Evolutionary conservation across 92 coral and sea anemone species (phyloP).

Genomic region (Porites divaricata): DNA sequence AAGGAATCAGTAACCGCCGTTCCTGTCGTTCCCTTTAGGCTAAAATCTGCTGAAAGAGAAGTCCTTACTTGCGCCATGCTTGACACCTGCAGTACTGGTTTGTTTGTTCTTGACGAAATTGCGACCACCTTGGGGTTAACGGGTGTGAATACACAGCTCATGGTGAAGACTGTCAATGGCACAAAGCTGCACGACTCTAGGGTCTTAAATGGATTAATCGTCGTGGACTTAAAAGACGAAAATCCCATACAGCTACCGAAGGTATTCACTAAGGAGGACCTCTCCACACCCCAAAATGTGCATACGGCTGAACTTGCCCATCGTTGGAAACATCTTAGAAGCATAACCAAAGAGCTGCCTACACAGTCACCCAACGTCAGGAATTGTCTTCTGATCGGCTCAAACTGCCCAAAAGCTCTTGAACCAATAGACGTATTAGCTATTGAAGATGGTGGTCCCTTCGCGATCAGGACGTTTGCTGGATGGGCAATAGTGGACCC

Average conservation of each 20-base stretch:
- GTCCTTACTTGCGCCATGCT: constrained; percentile 62
- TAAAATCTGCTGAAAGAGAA: constrained; percentile 28
- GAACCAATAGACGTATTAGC: constrained; percentile 50
- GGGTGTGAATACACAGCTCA: constrained; percentile 34
- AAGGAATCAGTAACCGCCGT: constrained; percentile 20
- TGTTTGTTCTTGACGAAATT: constrained; percentile 54
- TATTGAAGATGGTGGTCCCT: constrained; percentile 50
- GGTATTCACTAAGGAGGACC: constrained; percentile 38
- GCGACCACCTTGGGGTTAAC: constrained; percentile 5
- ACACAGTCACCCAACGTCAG: constrained; percentile 29
- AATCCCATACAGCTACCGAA: constrained; percentile 45
- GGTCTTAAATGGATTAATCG: constrained; percentile 41
- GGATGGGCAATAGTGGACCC: constrained; percentile 67
- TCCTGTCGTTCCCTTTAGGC: constrained; percentile 59
- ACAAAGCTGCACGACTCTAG: constrained; percentile 38
- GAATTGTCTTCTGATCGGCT: constrained; percentile 58
- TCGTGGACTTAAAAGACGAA: constrained; percentile 47
- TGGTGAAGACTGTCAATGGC: constrained; percentile 48
- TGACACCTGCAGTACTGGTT: constrained; percentile 55
- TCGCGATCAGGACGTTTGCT: constrained; percentile 56
- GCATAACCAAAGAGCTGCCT: constrained; percentile 37
- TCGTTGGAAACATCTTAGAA: constrained; percentile 39
- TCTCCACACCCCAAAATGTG: constrained; percentile 12
- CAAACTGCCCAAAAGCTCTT: constrained; percentile 61
- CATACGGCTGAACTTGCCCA: constrained; percentile 24